Base-by-base conservation (phyloP, 2,797 vertebrate species). In the Chlorospingus flavigularis region DNA sequence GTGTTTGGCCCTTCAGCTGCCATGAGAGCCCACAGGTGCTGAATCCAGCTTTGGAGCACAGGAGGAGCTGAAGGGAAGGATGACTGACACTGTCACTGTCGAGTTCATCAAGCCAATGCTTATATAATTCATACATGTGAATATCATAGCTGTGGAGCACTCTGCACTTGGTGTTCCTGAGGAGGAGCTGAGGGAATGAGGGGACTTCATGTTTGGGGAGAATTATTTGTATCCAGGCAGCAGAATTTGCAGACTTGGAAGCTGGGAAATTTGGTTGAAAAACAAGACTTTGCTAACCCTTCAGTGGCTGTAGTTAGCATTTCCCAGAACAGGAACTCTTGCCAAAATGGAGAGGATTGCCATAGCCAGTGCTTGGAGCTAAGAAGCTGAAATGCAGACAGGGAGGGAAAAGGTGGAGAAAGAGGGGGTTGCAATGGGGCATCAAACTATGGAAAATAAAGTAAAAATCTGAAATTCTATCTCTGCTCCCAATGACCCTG, bases 1-100 rank as follows among this genome's bases (percentile, higher is more conserved):
- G 93, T 94, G 92, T 86, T 89, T 91, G 87, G 92, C 92, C 96
- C 73, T 96, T 96, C 95, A 95, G 96, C 86, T 97, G 94, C 94
- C 16, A 2, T 45, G 63, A 7, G 42, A 88, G 73, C 94, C 92
- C 94, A 54, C 30, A 62, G 93, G 89, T 15, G 35, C 73, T 96
- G 94, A 88, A 94, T 92, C 86, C 90, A 96, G 67, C 91, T 92
- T 89, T 93, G 94, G 92, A 90, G 75, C 93, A 72, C 91, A 90
- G 95, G 88, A 96, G 79, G 76, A 96, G 85, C 47, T 72, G 93
- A 93, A 90, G 48, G 75, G 80, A 96, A 95, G 87, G 92, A 92
- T 94, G 92, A 85, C 65, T 92, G 92, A 54, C 1, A 3, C 57
- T 93, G 80, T 95, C 97, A 96, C 84, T 11, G 1, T 63, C 28